Base-by-base conservation (phyloP, 1,140 invertebrate genomes). In the Proales similis region DNA sequence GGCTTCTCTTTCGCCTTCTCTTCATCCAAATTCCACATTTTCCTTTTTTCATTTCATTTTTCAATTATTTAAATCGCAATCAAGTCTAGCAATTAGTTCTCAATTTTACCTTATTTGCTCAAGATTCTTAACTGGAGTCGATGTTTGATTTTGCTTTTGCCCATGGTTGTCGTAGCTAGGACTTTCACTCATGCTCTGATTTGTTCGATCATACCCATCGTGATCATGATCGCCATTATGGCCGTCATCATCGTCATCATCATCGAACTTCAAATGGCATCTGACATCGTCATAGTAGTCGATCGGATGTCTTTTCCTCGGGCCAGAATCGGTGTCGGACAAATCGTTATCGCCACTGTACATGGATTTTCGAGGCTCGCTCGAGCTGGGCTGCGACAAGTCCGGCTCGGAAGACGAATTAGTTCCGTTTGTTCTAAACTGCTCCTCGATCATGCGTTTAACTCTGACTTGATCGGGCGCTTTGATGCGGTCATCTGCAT, bases 201-300 rank as follows among this genome's bases (percentile, higher is more conserved):
- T 19, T 9, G 14, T 47, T 5, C 26, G 17, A 24, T 29, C 32
- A 36, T 53, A 39, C 6, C 42, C 48, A 2, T 32, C 42, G 12
- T 53, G 33, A 53, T 53, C 48, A 38, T 53, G 42, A 5, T 32
- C 38, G 42, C 42, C 48, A 36, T 53, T 38, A 6, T 22, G 29
- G n/a, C n/a, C n/a, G 26, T 53, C 48, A 17, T 7, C 27, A 6
- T 3, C 3, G 27, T 29, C 27, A 53, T 6, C 14, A 3, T 39
- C 7, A 53, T 53, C 48, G 42, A 53, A 53, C 29, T 57, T 57
- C 20, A 57, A 26, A 57, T 57, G 39, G 17, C 51, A 27, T 26
- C 45, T 57, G 4, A 57, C 51, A 36, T 57, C 51, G 19, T 57
- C 36, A 42, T 57, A 57, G 32, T 57, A 57, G 20, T 57, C 51